Evolutionary conservation across 2,888 invertebrate species (phyloP), one percentile per base, ranked within the genome.

Genomic region (Listrodromus nycthemerus): DNA sequence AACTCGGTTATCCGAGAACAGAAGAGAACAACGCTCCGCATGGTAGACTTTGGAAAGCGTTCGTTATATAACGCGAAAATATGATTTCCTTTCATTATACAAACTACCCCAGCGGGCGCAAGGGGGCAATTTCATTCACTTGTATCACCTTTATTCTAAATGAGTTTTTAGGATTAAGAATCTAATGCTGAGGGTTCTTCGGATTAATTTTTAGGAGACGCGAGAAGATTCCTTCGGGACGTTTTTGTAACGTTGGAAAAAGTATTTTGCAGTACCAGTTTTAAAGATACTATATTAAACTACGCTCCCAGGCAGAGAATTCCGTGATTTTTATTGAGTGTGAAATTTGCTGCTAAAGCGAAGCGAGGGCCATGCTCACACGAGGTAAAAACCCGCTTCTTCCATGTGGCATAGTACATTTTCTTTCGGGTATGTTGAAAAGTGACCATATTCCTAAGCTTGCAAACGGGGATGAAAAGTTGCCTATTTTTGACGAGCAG

Each of bases 1-100:
- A 48, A 74, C 65, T 66, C 58, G n/a, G 8, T 45, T 58, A 52
- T 65, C 55, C 33, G n/a, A 45, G 55, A 27, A 8, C 27, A 21
- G 13, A 21, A 55, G 76, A 52, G 66, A 76, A 52, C 52, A 48
- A 61, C 61, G 33, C 30, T 33, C 10, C 58, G 45, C 45, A 71
- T 55, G 19, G 41, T 65, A 21, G 27, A 65, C 21, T 37, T 33
- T 61, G 48, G 19, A 13, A 24, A 70, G 45, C 30, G 6, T 37
- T 10, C 45, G 45, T 41, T n/a, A 66, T 71, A 48, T 19, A 48
- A 77, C 33, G 41, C 45, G 55, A 16, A 71, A 58, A 71, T 71
- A 27, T 58, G 41, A 71, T 58, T 55, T 71, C 41, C n/a, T 58
- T 58, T 41, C 24, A 41, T 71, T 24, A 27, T 27, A 27, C 24